Percentiles rank a stretch among this genome's conserved stretches.
Conservation (phyloP, 2,797 vertebrate genomes). For the Cuniculus paca region DNA sequence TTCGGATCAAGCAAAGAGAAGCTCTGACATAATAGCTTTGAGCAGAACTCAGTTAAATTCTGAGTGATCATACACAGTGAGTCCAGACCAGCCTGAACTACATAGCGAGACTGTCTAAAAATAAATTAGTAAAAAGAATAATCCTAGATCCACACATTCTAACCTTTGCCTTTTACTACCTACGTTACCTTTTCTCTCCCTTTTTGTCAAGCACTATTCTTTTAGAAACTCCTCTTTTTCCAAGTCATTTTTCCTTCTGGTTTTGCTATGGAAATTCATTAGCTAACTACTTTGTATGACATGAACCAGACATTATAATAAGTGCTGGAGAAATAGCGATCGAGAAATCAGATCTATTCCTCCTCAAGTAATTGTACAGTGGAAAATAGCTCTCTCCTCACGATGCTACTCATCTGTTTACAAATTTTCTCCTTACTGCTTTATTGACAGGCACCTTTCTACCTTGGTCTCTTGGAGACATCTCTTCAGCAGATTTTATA, state of each 20-base stretch:
- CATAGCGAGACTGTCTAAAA: neutral
- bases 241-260: neutral
- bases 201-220: slow-evolving; percentile 33
- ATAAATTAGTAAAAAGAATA: slow-evolving; percentile 21
- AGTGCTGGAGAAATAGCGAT: neutral
- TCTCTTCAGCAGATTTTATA: neutral
- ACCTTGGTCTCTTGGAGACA: neutral
- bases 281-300: neutral
- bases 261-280: slow-evolving; percentile 28
- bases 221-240: neutral
- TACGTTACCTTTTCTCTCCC: neutral
- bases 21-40: neutral
- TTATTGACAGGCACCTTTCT: neutral
- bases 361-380: neutral
- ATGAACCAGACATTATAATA: neutral
- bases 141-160: neutral
- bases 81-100: too few species aligned
- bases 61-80: neutral
- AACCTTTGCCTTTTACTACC: neutral
- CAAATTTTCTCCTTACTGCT: neutral
- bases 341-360: neutral
- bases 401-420: neutral
- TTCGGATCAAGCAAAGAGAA: neutral
- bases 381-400: neutral
- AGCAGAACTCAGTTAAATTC: neutral